A percentile compares a stretch with the other conserved stretches of the same genome.
phyloP scores from a whole-genome alignment of 2,888 invertebrate species.

The Sympetrum striolatum region DNA sequence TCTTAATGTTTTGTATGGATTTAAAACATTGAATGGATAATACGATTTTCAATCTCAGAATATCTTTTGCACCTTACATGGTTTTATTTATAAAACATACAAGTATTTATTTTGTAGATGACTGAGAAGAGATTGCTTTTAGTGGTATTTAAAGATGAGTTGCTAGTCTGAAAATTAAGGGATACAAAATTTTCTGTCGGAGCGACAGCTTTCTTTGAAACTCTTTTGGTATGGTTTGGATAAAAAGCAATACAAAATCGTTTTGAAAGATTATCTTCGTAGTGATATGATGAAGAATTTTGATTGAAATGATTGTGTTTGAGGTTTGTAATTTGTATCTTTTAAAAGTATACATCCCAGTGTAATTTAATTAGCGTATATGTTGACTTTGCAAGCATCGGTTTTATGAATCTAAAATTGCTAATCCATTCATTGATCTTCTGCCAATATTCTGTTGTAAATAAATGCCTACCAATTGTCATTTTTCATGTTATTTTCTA shows the following conservation, averaged over 20 bases:
- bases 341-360: background rate
- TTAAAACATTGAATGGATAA: background rate
- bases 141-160: background rate
- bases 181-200: background rate
- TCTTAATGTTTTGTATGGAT: background rate
- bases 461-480: constrained; percentile 1
- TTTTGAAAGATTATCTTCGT: background rate
- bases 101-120: constrained; percentile 2
- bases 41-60: background rate
- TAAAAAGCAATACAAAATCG: background rate
- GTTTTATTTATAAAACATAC: background rate
- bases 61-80: background rate
- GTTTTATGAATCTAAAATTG: background rate
- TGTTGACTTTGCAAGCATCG: background rate
- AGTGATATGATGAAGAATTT: background rate
- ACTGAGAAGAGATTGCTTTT: background rate
- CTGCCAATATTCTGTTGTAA: background rate
- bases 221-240: background rate
- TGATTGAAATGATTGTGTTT: background rate
- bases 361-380: background rate
- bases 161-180: background rate
- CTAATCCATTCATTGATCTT: background rate
- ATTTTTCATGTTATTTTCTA: constrained; percentile 13
- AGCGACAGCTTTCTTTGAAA: background rate
- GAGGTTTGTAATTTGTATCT: background rate